Percentiles rank a stretch among this genome's conserved stretches.
Conservation (phyloP, 2,113 vertebrate species). For the Corythoichthys haematopterus region DNA sequence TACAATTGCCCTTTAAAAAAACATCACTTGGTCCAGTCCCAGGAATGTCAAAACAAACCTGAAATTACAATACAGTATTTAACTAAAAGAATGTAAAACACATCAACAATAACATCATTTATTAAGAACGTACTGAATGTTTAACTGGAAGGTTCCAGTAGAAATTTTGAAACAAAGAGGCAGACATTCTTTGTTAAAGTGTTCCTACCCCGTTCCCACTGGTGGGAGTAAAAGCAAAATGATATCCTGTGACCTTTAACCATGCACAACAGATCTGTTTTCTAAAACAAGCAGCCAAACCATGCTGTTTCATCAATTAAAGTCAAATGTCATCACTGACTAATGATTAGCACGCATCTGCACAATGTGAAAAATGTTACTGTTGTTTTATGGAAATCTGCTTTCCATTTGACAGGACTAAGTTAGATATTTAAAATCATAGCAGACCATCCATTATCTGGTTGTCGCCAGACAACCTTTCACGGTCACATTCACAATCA, state of each 20-base stretch:
- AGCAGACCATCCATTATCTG: neutral
- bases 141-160: neutral
- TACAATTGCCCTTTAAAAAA: slow-evolving; percentile 8
- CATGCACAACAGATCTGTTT: neutral
- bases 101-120: neutral
- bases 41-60: slow-evolving; percentile 7
- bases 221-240: slow-evolving; percentile 7
- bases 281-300: slow-evolving; percentile 1
- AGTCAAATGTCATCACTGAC: neutral
- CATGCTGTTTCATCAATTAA: neutral
- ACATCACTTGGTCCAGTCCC: slow-evolving; percentile 7
- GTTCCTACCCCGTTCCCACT: slow-evolving; percentile 9
- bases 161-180: neutral
- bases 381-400: neutral
- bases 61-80: neutral
- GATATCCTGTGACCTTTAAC: neutral
- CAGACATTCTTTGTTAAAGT: slow-evolving; percentile 1
- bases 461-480: too few species aligned
- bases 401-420: neutral
- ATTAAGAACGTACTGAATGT: neutral
- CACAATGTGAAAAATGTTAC: neutral
- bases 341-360: neutral
- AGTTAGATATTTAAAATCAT: too few species aligned
- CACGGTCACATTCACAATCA: neutral
- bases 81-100: slow-evolving; percentile 4